A percentile compares a stretch with the other conserved stretches of the same genome.
Evolutionary conservation across 2,113 vertebrate species (phyloP).

Genomic region (Mormoops blainvillei): DNA sequence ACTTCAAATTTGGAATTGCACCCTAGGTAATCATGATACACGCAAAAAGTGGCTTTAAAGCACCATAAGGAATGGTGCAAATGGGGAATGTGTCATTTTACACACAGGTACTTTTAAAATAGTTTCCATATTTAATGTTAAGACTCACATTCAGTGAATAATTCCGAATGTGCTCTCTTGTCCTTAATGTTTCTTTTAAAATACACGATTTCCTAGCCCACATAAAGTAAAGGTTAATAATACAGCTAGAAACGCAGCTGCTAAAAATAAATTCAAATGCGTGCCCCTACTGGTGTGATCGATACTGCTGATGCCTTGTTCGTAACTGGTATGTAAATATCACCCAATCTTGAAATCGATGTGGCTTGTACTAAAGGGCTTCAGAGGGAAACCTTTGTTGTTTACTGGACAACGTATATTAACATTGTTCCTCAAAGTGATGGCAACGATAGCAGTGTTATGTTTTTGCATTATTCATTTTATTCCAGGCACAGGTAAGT

Average conservation of each 20-base stretch:
- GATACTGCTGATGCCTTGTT: background rate
- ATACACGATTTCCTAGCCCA: background rate
- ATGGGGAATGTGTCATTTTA: fast-evolving
- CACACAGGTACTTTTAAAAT: background rate
- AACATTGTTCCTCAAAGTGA: background rate
- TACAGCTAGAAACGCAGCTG: background rate
- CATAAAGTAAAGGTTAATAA: background rate
- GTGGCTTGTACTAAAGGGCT: background rate
- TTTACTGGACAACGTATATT: background rate
- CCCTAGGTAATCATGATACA: background rate
- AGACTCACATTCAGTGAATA: too few relatives aligned
- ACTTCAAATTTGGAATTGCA: background rate
- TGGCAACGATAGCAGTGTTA: fast-evolving
- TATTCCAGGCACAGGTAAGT: background rate
- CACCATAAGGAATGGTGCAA: background rate
- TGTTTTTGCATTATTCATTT: fast-evolving
- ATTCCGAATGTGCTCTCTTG: background rate
- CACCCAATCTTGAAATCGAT: fast-evolving
- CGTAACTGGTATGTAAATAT: background rate
- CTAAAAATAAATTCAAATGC: background rate
- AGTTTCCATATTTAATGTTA: background rate
- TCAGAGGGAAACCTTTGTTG: background rate
- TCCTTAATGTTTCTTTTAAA: background rate
- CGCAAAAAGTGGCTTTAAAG: background rate
- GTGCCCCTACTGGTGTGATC: background rate